Percentiles rank a stretch among this genome's conserved stretches.
phyloP scores from a whole-genome alignment of 2,797 vertebrate genomes.

The Pempheris klunzingeri region DNA sequence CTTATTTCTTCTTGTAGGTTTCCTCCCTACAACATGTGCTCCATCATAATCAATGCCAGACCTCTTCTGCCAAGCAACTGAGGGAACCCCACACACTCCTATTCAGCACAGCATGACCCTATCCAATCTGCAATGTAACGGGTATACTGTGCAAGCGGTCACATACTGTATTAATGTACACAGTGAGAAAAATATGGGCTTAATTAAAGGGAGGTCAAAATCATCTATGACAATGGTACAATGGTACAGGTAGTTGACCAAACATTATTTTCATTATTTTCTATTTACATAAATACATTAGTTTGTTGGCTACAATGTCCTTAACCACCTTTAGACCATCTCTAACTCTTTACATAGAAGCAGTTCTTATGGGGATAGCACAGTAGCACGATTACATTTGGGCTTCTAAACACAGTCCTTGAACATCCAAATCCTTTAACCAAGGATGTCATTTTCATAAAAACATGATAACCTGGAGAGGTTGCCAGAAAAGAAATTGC shows the following conservation, averaged over 20 bases:
- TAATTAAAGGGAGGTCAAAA: not conserved
- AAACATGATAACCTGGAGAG: not conserved
- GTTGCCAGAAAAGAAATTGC: not conserved
- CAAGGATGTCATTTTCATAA: not conserved
- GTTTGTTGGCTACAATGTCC: no score
- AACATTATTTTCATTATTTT: not conserved
- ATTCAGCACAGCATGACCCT: constrained; percentile 45
- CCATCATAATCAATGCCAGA: constrained; percentile 70
- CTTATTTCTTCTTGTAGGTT: constrained; percentile 46
- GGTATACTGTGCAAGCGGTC: constrained; percentile 7
- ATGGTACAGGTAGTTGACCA: not conserved
- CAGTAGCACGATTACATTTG: not conserved
- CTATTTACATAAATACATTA: no score
- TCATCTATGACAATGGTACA: not conserved
- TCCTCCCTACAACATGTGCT: constrained; percentile 55
- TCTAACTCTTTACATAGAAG: not conserved
- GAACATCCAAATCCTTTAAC: not conserved
- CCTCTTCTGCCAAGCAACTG: constrained; percentile 66
- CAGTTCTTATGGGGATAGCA: not conserved
- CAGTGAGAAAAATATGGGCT: not conserved
- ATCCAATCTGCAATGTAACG: constrained; percentile 38
- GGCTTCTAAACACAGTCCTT: not conserved
- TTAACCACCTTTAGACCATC: no score
- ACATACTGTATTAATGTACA: not conserved
- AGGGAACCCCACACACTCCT: constrained; percentile 62